A percentile compares a stretch with the other conserved stretches of the same genome.
Evolutionary conservation across 2,113 vertebrate species (phyloP).

Genomic region (Campylomormyrus tamandua): DNA sequence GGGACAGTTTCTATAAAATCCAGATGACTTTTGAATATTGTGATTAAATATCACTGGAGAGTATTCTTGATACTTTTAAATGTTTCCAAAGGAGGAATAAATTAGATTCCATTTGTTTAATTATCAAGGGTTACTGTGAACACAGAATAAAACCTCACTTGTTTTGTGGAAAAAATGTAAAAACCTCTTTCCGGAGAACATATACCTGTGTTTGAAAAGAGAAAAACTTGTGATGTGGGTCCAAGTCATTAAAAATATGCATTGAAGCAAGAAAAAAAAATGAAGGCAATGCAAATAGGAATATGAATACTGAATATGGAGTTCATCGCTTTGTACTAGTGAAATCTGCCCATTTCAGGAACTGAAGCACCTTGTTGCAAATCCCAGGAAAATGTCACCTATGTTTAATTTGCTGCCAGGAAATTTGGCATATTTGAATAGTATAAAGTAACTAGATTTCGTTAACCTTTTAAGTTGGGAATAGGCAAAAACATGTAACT

Average conservation of each 20-base stretch:
- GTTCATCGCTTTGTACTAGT: neutral
- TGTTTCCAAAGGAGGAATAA: neutral
- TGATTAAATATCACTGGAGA: constrained; percentile 1
- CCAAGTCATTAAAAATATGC: constrained; percentile 17
- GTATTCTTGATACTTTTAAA: constrained; percentile 12
- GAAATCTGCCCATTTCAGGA: neutral
- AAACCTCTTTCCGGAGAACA: neutral
- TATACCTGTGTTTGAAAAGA: constrained; percentile 16
- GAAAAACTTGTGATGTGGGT: constrained; percentile 10
- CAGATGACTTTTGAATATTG: constrained; percentile 9
- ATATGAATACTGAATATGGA: too few species aligned
- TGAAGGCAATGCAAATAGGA: neutral
- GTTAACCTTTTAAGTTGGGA: neutral
- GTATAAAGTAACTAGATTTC: neutral
- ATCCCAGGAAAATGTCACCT: neutral
- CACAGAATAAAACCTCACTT: neutral
- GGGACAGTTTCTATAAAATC: neutral
- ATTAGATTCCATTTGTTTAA: neutral
- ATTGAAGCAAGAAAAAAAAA: neutral
- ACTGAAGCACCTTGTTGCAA: neutral
- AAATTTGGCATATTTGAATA: neutral
- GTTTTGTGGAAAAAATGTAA: neutral
- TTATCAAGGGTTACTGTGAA: constrained; percentile 1
- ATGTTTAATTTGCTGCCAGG: neutral
- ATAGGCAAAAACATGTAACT: neutral